A percentile compares a stretch with the other conserved stretches of the same genome.
These are phyloP conservation scores for Masnerella sp. DNA, from an alignment of 2,888 invertebrate species.

Conservation along the genomic window DNA sequence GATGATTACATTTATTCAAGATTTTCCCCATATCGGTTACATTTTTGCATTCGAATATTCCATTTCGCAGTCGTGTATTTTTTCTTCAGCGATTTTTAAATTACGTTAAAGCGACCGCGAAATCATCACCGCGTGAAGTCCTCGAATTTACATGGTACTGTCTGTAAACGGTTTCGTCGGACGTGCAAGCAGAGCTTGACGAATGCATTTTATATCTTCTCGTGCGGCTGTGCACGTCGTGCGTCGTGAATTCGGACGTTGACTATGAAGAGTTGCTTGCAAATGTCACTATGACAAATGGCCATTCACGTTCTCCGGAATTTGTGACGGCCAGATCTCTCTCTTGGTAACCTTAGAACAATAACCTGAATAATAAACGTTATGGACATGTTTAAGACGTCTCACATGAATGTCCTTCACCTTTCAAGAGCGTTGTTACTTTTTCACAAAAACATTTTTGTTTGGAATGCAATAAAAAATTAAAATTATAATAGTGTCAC, in stretches of 20 bases:
- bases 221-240: constrained; percentile 32
- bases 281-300: constrained; percentile 55
- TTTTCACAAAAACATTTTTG: too few species aligned
- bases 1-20: too few species aligned
- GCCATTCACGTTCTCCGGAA: constrained; percentile 22
- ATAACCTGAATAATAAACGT: constrained; percentile 11
- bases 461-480: too few species aligned
- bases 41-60: too few species aligned
- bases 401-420: neutral
- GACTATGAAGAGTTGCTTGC: constrained; percentile 42
- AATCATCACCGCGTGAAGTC: constrained; percentile 1
- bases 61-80: too few species aligned
- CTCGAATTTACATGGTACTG: constrained; percentile 10
- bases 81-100: too few species aligned
- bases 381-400: neutral
- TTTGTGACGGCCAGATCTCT: constrained; percentile 26
- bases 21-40: too few species aligned
- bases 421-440: neutral
- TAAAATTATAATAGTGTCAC: too few species aligned
- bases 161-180: constrained; percentile 17
- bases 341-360: constrained; percentile 22
- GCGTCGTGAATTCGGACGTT: constrained; percentile 50
- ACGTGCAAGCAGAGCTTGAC: constrained; percentile 61
- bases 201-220: constrained; percentile 68
- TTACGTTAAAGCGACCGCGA: too few species aligned